A percentile compares a stretch with the other conserved stretches of the same genome.
These are phyloP conservation scores for Rutpela maculata DNA, from an alignment of 2,888 invertebrate species.

Conservation along the genomic window DNA sequence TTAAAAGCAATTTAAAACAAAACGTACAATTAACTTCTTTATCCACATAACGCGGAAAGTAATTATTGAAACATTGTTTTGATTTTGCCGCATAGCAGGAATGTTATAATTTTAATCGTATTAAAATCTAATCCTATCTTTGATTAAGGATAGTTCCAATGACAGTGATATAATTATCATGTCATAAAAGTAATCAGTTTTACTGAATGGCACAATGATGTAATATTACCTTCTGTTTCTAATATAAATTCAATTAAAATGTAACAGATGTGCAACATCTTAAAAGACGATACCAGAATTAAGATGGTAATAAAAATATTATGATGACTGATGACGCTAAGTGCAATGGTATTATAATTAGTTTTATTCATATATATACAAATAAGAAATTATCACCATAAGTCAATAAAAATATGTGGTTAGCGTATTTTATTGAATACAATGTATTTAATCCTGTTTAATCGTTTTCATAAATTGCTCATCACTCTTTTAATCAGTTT, in stretches of 20 bases:
- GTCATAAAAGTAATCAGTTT: background rate
- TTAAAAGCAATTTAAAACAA: too few species aligned
- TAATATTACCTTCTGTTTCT: background rate
- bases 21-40: too few species aligned
- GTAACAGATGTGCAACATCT: background rate
- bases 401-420: background rate
- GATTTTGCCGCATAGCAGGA: too few species aligned
- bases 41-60: too few species aligned
- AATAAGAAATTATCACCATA: background rate
- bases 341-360: background rate
- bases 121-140: background rate
- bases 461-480: background rate
- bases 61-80: too few species aligned
- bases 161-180: background rate
- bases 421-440: conserved; percentile 12
- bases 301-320: background rate
- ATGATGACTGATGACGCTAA: background rate
- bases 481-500: background rate
- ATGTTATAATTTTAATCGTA: background rate
- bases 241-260: background rate
- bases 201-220: background rate
- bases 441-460: conserved; percentile 4
- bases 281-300: background rate
- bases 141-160: background rate
- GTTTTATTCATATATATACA: background rate